Evolutionary conservation across 2,113 vertebrate genomes (phyloP).

Genomic region (Antechinus stuartii): DNA sequence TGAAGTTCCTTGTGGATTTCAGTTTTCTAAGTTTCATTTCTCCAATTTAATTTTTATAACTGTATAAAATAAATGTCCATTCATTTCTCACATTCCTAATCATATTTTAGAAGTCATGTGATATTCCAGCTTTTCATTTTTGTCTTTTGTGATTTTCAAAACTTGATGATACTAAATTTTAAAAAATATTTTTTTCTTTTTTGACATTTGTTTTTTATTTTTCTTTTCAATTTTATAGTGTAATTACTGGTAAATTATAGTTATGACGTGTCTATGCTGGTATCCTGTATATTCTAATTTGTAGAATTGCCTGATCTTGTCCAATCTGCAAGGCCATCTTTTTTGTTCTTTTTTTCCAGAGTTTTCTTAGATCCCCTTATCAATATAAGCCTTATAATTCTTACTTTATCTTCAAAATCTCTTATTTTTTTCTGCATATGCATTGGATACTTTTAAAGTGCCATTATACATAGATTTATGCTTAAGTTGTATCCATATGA

Average conservation of each 20-base stretch:
- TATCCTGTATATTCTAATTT: neutral
- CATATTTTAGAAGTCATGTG: neutral
- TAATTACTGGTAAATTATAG: neutral
- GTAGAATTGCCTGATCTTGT: neutral
- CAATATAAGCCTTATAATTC: neutral
- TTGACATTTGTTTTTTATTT: neutral
- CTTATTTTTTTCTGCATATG: neutral
- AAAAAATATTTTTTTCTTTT: neutral
- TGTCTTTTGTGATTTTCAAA: neutral
- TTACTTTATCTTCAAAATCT: neutral
- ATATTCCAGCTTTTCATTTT: neutral
- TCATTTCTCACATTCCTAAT: neutral
- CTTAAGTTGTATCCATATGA: neutral
- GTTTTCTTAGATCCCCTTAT: neutral
- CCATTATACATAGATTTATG: neutral
- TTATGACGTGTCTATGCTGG: neutral
- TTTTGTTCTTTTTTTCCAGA: neutral
- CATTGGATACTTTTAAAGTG: neutral
- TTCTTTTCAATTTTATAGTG: neutral
- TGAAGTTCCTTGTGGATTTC: no score
- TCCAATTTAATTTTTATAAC: no score
- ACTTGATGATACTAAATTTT: neutral
- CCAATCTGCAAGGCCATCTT: neutral
- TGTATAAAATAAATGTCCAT: no score
- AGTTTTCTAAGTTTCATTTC: no score